Base-by-base conservation (phyloP, 1,140 invertebrate genomes). In the Antheraea mylitta region DNA sequence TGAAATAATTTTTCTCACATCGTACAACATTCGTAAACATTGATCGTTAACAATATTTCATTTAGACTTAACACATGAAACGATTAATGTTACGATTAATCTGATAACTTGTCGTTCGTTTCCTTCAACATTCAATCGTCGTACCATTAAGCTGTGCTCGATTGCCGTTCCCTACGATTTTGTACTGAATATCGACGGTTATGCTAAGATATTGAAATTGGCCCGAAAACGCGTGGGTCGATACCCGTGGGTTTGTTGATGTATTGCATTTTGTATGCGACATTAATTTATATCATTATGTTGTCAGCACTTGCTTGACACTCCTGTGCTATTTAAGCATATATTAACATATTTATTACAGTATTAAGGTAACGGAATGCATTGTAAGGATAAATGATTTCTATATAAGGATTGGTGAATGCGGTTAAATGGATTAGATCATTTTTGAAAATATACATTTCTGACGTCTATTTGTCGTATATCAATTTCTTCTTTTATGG, bases 151-250 rank as follows among this genome's bases (percentile, higher is more conserved):
- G 60, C 19, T 61, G 60, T 19, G 13, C 19, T 19, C 4, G 30
- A 18, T 61, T n/a, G 60, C 19, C 11, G 7, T 61, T 60, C 11
- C 19, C 30, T n/a, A 8, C 64, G 18, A 62, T 38, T 65, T 72
- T 68, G 68, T 53, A 63, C 58, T 67, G 64, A 19, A 64, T 63
- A 72, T 53, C 69, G 71, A 59, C 67, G 66, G 48, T 45, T 45
- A 67, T 69, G 30, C 42, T 73, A 65, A 73, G 64, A 70, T 73
- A 73, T 73, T 70, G 72, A 68, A 59, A 70, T 73, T 70, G 65
- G 68, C 64, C 59, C 61, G 66, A 53, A 68, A 38, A 36, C 61
- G 71, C 71, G 68, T 73, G 72, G 72, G 72, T 58, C 65, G 61
- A 67, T 11, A 18, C 8, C 37, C 61, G 67, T 67, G 65, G 58